Base-by-base conservation (phyloP, 2,888 invertebrate species). In the Biston stratarius region DNA sequence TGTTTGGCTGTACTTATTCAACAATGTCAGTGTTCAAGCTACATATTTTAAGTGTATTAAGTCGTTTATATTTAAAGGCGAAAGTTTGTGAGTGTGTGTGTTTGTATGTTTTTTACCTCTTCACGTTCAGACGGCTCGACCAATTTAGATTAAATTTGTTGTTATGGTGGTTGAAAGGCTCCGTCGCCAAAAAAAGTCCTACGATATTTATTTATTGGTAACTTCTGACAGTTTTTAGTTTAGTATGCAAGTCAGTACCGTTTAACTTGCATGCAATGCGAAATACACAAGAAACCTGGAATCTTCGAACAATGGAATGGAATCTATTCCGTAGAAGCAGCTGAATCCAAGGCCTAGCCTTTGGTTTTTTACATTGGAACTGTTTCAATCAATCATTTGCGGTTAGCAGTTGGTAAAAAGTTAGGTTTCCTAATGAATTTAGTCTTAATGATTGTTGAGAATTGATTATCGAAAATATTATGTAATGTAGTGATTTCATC, bases 231-330 rank as follows among this genome's bases (percentile, higher is more conserved):
- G 48, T 71, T 74, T 55, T 40, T 61, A 53, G 8, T 3, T 24
- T 24, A 24, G 24, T 3, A 24, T 24, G 24, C 24, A 24, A 38
- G 66, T 59, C 68, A 59, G 62, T 72, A 72, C 63, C 60, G 60
- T 51, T 63, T 55, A 38, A 63, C 55, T 69, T 69, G 76, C 76
- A 73, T 74, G 74, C 71, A 73, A 75, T 74, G 67, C 56, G 74
- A 78, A 80, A 78, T 75, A 74, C 59, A 71, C 48, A 69, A 75
- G 71, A 73, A 44, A 61, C 77, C 74, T 83, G 82, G 83, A 83
- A 81, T 49, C 14, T 53, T 9, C 61, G 55, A 72, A 81, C 79
- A 83, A 81, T 82, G 72, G n/a, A n/a, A n/a, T n/a, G n/a, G n/a
- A n/a, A 70, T 61, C 67, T 38, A 67, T 49, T 52, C 61, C 67